Evolutionary conservation across 1,140 invertebrate species (phyloP).

Genomic region (Anastrepha obliqua): DNA sequence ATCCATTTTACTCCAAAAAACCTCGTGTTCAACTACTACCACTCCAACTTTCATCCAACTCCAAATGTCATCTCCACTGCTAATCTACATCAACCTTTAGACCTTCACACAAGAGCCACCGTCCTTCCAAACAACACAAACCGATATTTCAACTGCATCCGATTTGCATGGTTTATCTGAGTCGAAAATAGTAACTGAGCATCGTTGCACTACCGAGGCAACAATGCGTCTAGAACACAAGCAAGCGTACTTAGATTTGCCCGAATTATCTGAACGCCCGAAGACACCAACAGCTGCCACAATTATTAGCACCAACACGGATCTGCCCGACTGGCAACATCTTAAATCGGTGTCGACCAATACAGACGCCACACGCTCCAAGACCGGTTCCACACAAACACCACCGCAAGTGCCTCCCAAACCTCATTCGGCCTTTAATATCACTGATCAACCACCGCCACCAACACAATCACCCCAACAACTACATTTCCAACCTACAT

Average conservation of each 20-base stretch:
- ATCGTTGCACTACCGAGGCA: constrained; percentile 74
- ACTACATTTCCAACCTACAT: constrained; percentile 50
- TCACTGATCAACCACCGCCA: constrained; percentile 59
- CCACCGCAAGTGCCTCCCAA: constrained; percentile 69
- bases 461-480: constrained; percentile 58
- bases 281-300: constrained; percentile 61
- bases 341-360: constrained; percentile 58
- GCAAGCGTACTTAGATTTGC: constrained; percentile 70
- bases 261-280: constrained; percentile 63
- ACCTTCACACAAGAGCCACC: constrained; percentile 62
- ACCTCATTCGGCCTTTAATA: constrained; percentile 62
- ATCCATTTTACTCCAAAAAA: constrained; percentile 49
- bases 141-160: constrained; percentile 65
- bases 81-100: constrained; percentile 54
- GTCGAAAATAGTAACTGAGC: constrained; percentile 73
- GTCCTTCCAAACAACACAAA: constrained; percentile 66
- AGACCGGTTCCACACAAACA: constrained; percentile 73
- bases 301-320: constrained; percentile 57
- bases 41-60: constrained; percentile 46
- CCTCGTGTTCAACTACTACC: constrained; percentile 33
- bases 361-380: constrained; percentile 67
- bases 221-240: constrained; percentile 74
- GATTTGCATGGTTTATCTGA: constrained; percentile 72
- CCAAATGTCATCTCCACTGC: constrained; percentile 2
- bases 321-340: constrained; percentile 61